phyloP scores from a whole-genome alignment of 2,888 invertebrate species.

The Andricus curvator region DNA sequence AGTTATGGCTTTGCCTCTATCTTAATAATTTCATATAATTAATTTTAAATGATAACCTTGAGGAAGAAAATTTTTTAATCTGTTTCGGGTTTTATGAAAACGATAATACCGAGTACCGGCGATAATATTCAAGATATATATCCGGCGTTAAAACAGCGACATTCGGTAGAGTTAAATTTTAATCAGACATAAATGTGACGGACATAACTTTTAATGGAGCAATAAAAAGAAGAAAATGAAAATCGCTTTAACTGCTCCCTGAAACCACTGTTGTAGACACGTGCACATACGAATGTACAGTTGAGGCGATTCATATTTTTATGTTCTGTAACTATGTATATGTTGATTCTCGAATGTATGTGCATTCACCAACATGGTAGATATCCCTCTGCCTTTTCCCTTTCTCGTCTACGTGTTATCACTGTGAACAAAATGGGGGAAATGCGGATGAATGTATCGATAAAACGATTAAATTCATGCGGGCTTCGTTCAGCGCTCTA shows the following conservation, averaged over 20 bases:
- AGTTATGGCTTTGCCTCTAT: too few relatives aligned
- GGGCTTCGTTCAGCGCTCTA: slow-evolving; percentile 25
- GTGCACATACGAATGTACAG: not conserved
- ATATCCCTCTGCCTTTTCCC: not conserved
- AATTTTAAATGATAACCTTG: too few relatives aligned
- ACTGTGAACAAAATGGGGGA: slow-evolving; percentile 17
- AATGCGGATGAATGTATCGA: slow-evolving; percentile 55
- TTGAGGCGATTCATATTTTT: not conserved
- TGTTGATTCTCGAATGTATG: slow-evolving; percentile 1
- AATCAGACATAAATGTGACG: slow-evolving; percentile 71
- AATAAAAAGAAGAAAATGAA: slow-evolving; percentile 72
- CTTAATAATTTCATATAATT: too few relatives aligned
- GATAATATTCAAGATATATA: slow-evolving; percentile 21
- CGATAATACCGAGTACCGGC: not conserved
- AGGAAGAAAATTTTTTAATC: not conserved
- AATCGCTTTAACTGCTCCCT: slow-evolving; percentile 56
- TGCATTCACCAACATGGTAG: not conserved
- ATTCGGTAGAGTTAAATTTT: slow-evolving; percentile 64
- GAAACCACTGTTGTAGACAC: slow-evolving; percentile 10
- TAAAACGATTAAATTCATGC: slow-evolving; percentile 55
- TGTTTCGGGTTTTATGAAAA: not conserved
- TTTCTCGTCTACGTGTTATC: slow-evolving; percentile 16
- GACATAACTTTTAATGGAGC: slow-evolving; percentile 71
- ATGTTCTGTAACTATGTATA: not conserved
- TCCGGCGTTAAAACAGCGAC: slow-evolving; percentile 2